Evolutionary conservation across 2,888 invertebrate species (phyloP), one percentile per base, ranked within the genome.

Genomic region (Coecobrya sp.): DNA sequence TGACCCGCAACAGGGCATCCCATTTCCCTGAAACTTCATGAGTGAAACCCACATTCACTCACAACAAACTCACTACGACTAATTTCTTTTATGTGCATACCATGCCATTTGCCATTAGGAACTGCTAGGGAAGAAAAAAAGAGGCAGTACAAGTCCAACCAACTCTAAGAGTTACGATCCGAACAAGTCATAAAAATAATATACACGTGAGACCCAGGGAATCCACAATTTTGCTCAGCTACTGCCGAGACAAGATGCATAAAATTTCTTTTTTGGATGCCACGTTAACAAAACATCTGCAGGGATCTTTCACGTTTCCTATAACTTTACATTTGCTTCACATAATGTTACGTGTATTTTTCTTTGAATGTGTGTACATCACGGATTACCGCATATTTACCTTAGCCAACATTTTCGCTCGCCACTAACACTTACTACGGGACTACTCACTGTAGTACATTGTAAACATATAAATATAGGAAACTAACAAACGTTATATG

Each of bases 281-380:
- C 73, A 89, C 89, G 79, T 55, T 84, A 89, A 73, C 70, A 89
- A 89, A 89, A 89, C 84, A 89, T 89, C 89, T 84, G 84, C 89
- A 73, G 89, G 89, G 84, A 73, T 84, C 84, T 84, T 84, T 52
- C 42, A 30, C 19, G 62, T 84, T 30, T 84, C 8, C 81, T 55
- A 59, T 81, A 55, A 30, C 81, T 81, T 55, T 30, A 55, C 59
- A 81, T 76, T 76, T 81, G 22, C n/a, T 55, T 25, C 19, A 49
- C 73, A 73, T 36, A 10, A 42, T 52, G 59, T 81, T 55, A 16
- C 81, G 22, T 13, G 49, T 27, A 7, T 49, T 52, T 89, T 52
- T 76, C 30, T 55, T 55, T 55, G 5, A n/a, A 8, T 22, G 8
- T 89, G 68, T 81, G 82, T 70, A 82, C 82, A 76, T 89, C 81